These are phyloP conservation scores for Rhea pennata DNA, from an alignment of 2,113 vertebrate species.

Conservation along the genomic window DNA sequence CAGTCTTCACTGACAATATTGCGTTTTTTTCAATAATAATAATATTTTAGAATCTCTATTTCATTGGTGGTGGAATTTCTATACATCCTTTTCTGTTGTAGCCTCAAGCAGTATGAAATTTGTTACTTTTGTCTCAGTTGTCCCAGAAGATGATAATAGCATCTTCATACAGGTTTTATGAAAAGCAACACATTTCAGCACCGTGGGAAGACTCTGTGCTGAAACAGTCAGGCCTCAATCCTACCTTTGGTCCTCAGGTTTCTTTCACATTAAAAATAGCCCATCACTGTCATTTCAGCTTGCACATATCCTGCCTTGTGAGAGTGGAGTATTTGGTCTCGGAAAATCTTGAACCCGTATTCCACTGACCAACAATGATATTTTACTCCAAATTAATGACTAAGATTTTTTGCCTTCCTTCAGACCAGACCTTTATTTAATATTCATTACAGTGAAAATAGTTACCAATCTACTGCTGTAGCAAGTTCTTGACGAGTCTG, in stretches of 20 bases:
- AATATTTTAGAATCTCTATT: neutral
- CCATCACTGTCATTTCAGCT: neutral
- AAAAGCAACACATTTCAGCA: neutral
- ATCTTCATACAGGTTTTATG: neutral
- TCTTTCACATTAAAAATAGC: neutral
- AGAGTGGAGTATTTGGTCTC: neutral
- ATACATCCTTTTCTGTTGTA: neutral
- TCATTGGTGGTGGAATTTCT: neutral
- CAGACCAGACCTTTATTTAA: neutral
- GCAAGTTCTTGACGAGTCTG: neutral
- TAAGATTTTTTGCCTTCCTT: fast-evolving
- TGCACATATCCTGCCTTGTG: neutral
- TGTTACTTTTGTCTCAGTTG: neutral
- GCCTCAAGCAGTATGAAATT: neutral
- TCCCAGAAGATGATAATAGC: neutral
- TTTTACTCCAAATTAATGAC: neutral
- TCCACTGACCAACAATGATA: neutral
- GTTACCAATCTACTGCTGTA: neutral
- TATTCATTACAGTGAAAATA: neutral
- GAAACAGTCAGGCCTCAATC: neutral
- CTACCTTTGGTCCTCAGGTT: neutral
- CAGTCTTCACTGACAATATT: neutral
- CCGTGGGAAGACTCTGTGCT: neutral
- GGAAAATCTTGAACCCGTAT: neutral
- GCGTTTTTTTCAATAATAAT: neutral